Evolutionary conservation across 2,888 invertebrate species (phyloP).

Genomic region (Eupithecia tripunctaria): DNA sequence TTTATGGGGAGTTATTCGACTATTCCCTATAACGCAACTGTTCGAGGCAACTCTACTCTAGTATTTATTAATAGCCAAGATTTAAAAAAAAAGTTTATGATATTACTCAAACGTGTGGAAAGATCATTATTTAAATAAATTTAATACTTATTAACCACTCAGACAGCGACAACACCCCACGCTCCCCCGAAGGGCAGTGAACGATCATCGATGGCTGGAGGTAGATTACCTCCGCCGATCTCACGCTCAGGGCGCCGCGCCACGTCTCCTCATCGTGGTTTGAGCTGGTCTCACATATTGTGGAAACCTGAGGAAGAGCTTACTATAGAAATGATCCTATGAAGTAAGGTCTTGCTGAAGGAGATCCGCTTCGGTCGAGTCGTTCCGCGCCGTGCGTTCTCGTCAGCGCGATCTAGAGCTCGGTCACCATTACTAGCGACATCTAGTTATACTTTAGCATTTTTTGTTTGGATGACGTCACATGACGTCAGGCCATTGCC

Average conservation of each 20-base stretch:
- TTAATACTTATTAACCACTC: too few relatives aligned
- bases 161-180: too few relatives aligned
- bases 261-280: slow-evolving; percentile 51
- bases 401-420: slow-evolving; percentile 37
- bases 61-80: too few relatives aligned
- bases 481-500: too few relatives aligned
- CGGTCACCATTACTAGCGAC: slow-evolving; percentile 21
- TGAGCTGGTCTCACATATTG: slow-evolving; percentile 28
- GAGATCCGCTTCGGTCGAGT: neutral
- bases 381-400: slow-evolving; percentile 18
- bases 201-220: slow-evolving; percentile 53
- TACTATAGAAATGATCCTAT: slow-evolving; percentile 54
- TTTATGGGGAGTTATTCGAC: too few relatives aligned
- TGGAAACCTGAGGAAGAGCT: slow-evolving; percentile 46
- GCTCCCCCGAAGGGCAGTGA: slow-evolving; percentile 44
- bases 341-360: slow-evolving; percentile 49
- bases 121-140: too few relatives aligned
- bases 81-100: too few relatives aligned
- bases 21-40: too few relatives aligned
- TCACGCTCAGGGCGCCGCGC: slow-evolving; percentile 54
- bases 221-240: slow-evolving; percentile 42
- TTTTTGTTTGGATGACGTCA: neutral
- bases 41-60: too few relatives aligned
- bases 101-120: too few relatives aligned
- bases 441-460: slow-evolving; percentile 21